Conservation (phyloP, 2,888 invertebrate genomes). For the Caenorhabditis parvicauda region DNA sequence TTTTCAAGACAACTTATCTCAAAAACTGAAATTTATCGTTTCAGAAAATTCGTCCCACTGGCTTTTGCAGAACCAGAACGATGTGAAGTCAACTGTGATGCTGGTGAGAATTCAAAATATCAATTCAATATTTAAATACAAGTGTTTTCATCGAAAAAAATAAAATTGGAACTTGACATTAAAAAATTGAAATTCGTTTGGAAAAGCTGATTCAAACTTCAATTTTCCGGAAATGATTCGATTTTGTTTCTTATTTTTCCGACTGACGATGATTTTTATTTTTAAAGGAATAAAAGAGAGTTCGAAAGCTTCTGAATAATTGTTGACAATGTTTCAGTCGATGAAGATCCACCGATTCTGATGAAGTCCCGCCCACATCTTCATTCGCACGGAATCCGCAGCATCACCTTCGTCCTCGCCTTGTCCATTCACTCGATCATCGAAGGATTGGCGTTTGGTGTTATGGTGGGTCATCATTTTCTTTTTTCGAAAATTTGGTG, state of each 20-base stretch:
- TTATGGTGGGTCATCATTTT: conserved; percentile 29
- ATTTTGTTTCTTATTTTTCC: not conserved
- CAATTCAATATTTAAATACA: not conserved
- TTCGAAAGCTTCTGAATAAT: no score
- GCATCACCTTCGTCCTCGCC: conserved; percentile 68
- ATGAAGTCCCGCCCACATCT: conserved; percentile 61
- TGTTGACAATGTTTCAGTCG: conserved; percentile 11
- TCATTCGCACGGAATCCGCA: conserved; percentile 63
- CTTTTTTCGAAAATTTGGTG: not conserved
- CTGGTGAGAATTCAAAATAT: conserved; percentile 6
- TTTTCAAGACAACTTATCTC: no score
- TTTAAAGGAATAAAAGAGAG: no score
- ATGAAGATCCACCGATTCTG: conserved; percentile 61
- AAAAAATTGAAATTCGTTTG: conserved; percentile 1
- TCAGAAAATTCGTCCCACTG: conserved; percentile 39
- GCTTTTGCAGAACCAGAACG: conserved; percentile 61
- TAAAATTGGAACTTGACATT: not conserved
- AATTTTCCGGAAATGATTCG: not conserved
- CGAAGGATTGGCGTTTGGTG: conserved; percentile 65
- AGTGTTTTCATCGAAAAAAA: not conserved
- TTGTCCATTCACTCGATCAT: conserved; percentile 70
- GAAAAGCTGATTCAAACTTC: no score
- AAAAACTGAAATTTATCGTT: no score
- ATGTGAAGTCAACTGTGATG: conserved; percentile 60
- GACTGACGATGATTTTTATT: conserved; percentile 1